Evolutionary conservation across 2,888 invertebrate species (phyloP), one percentile per base, ranked within the genome.

Genomic region (Chydorus sphaericus): DNA sequence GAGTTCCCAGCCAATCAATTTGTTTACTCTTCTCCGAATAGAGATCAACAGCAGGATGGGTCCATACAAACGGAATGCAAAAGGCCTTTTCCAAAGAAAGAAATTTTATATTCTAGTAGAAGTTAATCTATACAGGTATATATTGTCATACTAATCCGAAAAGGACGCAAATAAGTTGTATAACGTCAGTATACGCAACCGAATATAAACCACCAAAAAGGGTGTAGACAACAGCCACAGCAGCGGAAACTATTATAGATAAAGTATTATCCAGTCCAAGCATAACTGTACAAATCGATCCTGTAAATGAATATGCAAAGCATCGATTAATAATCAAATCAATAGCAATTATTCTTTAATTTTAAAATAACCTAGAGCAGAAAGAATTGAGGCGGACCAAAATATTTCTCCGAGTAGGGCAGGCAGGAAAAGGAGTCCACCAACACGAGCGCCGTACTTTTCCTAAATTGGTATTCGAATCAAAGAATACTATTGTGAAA

Each of bases 121-220:
- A 18, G 4, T 16, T 3, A 11, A 7, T 33, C 7, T 10, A 6
- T 14, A 16, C 5, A 10, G 37, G 33, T 37, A 11, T 16, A 10
- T 10, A 7, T 10, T n/a, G 11, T 36, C 28, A 5, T 64, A 82
- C 82, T 72, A 98, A 75, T 30, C 97, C 97, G 65, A 96, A 81
- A 73, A 97, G 94, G 68, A 97, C 96, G 74, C 94, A 96, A 75
- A 93, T 91, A 49, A 97, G 78, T 72, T 97, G 96, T 65, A 97
- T 91, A 65, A 97, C 96, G 70, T 97, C 96, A 1, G 97, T 98
- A 70, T 97, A 98, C 1, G 97, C 97, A 59, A 98, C 97, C 55
- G 94, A 86, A 74, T 98, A 98, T 48, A 98, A 80, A 0, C 97
- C 97, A 2, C 97, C 96, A 70, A 96, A 92, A 54, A 98, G 80